phyloP scores from a whole-genome alignment of 2,888 invertebrate genomes.

The Amiota minor region DNA sequence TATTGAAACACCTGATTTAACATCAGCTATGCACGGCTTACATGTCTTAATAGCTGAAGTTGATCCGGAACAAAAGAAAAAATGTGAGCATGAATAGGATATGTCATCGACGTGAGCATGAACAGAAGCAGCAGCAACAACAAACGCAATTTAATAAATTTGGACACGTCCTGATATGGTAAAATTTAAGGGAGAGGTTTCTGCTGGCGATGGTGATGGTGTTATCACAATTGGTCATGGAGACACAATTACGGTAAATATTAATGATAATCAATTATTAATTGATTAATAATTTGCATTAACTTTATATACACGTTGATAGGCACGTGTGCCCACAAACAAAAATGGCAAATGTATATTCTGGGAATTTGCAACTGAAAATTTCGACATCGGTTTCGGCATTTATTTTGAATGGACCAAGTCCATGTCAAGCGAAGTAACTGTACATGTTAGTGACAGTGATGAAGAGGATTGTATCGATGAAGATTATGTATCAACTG shows the following conservation, averaged over 20 bases:
- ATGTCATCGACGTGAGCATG: conserved; percentile 17
- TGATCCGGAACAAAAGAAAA: no score
- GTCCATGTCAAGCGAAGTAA: conserved; percentile 84
- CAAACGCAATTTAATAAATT: conserved; percentile 75
- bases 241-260: conserved; percentile 96
- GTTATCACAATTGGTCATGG: conserved; percentile 95
- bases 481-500: conserved; percentile 73
- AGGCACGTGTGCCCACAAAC: conserved; percentile 96
- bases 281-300: no score
- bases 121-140: conserved; percentile 45
- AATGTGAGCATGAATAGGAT: conserved; percentile 30
- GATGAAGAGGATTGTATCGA: conserved; percentile 82
- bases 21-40: conserved; percentile 44
- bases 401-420: conserved; percentile 98
- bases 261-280: no score
- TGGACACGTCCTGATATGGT: conserved; percentile 93
- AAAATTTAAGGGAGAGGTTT: conserved; percentile 92
- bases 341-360: conserved; percentile 93
- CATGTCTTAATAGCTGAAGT: conserved; percentile 33
- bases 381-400: conserved; percentile 98
- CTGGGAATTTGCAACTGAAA: conserved; percentile 99
- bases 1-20: conserved; percentile 34
- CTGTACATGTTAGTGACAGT: conserved; percentile 96
- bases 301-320: no score
- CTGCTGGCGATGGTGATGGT: conserved; percentile 86